Base-by-base conservation (phyloP, 92 coral and sea anemone species). In the Epizoanthus ramosus region DNA sequence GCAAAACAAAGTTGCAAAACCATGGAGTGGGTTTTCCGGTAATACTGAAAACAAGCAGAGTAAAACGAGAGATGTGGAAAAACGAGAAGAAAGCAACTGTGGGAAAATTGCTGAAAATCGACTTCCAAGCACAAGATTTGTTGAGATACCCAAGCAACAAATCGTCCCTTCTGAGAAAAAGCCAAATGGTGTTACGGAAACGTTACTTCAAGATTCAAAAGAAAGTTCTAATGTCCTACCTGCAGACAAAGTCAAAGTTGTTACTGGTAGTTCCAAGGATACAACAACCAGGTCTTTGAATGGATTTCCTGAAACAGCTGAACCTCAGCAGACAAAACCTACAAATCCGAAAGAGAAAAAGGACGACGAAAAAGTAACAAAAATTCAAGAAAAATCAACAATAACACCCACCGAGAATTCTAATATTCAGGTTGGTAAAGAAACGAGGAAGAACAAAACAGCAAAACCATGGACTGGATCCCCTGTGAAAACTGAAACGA, bases 1-100 rank as follows among this genome's bases (percentile, higher is more conserved):
- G 45, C 82, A 39, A 22, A 77, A 63, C 57, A 63, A 77, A 63
- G 45, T 37, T 10, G 71, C 82, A 18, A 77, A 77, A 63, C 71
- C 82, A n/a, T 77, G 82, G 82, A 69, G 82, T 39, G 17, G 10
- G 21, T 5, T 19, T 3, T 33, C 71, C 21, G 50, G 54, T 10
- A 37, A 43, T 56, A 21, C 69, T 39, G 70, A 74, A 74, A 74
- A 35, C 28, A 37, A 6, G 8, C 54, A 75, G 50, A 57, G 39
- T 19, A 21, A 31, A 33, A 17, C 50, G 9, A 43, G 8, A 47
- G 54, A 10, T 47, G 54, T 47, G 54, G 14, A 47, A 8, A 47
- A 47, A 47, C 2, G 54, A 8, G 15, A 47, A 47, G 54, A 47
- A 8, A 47, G 54, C 54, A 47, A 10, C 15, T 47, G 13, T 47